phyloP scores from a whole-genome alignment of 2,113 vertebrate genomes.

The Phaethornis superciliosus region DNA sequence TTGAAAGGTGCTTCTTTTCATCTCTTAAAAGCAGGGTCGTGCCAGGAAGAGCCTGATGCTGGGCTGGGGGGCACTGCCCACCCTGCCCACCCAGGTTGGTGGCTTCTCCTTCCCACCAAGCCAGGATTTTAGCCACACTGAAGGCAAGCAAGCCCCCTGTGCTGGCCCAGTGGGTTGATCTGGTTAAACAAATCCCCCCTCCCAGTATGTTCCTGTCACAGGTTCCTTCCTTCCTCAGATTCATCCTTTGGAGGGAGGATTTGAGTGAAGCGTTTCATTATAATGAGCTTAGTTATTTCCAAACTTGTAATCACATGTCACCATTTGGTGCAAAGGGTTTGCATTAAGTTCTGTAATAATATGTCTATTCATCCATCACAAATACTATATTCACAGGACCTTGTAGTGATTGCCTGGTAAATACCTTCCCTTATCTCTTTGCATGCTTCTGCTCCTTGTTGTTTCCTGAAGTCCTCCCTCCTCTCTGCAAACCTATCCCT shows the following conservation, averaged over 20 bases:
- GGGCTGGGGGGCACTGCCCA: background rate
- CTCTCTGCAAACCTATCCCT: background rate
- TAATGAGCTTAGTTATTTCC: slow-evolving; percentile 21
- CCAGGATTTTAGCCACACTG: background rate
- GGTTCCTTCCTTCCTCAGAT: background rate
- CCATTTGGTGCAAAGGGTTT: slow-evolving; percentile 2
- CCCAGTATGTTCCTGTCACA: background rate
- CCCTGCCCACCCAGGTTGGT: background rate
- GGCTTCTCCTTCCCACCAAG: background rate
- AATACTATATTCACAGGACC: slow-evolving; percentile 36
- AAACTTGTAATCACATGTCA: background rate
- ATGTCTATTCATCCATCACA: slow-evolving; percentile 39
- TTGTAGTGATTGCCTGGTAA: background rate
- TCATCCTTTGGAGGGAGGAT: slow-evolving; percentile 47
- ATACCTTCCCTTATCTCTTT: slow-evolving; percentile 43
- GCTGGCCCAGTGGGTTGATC: slow-evolving; percentile 19
- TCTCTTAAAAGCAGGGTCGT: background rate
- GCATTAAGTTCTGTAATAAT: background rate
- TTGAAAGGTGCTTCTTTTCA: slow-evolving; percentile 54
- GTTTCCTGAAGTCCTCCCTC: background rate
- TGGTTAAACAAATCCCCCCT: slow-evolving; percentile 64
- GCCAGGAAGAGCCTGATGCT: background rate
- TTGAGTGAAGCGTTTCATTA: background rate
- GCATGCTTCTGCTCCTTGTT: background rate
- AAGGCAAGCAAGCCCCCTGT: background rate